A percentile compares a stretch with the other conserved stretches of the same genome.
Conservation (phyloP, 2,113 vertebrate genomes). For the Sinosuthora webbiana region DNA sequence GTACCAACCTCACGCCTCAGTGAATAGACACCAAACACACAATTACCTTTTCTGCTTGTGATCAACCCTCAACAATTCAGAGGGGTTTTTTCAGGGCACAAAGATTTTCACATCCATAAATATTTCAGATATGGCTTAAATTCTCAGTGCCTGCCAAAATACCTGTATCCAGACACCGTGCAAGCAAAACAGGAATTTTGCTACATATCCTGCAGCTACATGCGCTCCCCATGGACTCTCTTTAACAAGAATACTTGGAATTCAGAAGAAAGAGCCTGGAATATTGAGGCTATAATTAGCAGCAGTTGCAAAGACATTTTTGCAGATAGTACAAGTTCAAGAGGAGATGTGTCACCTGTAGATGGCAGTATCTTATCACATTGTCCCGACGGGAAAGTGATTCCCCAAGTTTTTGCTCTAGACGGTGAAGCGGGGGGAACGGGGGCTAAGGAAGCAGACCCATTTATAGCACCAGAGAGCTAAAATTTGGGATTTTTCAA, state of each 20-base stretch:
- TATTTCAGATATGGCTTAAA: neutral
- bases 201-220: neutral
- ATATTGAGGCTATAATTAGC: neutral
- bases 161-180: neutral
- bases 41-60: neutral
- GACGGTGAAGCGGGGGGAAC: rapidly evolving
- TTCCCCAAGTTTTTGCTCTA: neutral
- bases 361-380: constrained; percentile 7
- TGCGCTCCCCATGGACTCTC: neutral
- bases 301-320: neutral
- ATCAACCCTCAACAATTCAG: neutral
- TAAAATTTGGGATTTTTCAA: neutral
- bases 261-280: neutral
- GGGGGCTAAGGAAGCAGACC: rapidly evolving
- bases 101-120: neutral
- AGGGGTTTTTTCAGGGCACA: neutral
- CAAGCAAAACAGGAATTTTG: neutral
- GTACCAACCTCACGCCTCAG: neutral
- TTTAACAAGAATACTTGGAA: neutral
- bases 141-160: neutral
- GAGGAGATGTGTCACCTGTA: neutral
- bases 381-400: neutral
- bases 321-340: rapidly evolving
- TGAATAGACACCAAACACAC: neutral
- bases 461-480: neutral